A percentile compares a stretch with the other conserved stretches of the same genome.
Evolutionary conservation across 2,888 invertebrate species (phyloP).

Genomic region (Phyllotreta cruciferae): DNA sequence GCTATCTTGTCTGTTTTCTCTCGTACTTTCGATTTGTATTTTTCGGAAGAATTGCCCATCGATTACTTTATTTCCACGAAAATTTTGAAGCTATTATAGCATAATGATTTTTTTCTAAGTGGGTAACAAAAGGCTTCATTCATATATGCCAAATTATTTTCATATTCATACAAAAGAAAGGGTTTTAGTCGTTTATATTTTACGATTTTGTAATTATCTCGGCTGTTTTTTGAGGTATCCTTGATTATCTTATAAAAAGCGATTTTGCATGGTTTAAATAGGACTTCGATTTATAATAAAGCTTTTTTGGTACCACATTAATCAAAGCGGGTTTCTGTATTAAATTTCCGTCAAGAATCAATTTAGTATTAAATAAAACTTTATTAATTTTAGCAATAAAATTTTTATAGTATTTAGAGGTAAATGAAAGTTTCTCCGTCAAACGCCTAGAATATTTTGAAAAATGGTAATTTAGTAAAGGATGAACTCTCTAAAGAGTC

Average conservation of each 20-base stretch:
- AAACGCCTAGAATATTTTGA: background rate
- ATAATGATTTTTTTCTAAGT: too few species aligned
- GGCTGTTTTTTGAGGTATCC: background rate
- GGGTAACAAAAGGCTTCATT: too few species aligned
- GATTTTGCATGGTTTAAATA: background rate
- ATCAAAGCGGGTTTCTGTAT: background rate
- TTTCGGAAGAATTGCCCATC: background rate
- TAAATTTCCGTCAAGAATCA: background rate
- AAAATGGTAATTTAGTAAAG: slow-evolving; percentile 15
- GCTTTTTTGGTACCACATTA: slow-evolving; percentile 7
- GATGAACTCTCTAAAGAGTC: slow-evolving; percentile 18
- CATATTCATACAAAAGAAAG: too few species aligned
- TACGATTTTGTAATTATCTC: background rate
- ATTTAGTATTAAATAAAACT: background rate
- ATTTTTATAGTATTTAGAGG: too few species aligned
- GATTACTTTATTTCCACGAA: background rate
- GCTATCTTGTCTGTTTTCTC: slow-evolving; percentile 15
- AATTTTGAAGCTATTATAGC: too few species aligned
- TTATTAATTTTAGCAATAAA: too few species aligned
- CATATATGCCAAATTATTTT: too few species aligned
- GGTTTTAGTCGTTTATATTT: too few species aligned
- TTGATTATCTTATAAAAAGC: slow-evolving; percentile 6
- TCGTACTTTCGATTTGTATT: background rate
- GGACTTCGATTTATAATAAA: slow-evolving; percentile 6
- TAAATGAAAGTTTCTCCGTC: too few species aligned